Evolutionary conservation across 2,888 invertebrate genomes (phyloP).

Genomic region (Lithophane leautieri): DNA sequence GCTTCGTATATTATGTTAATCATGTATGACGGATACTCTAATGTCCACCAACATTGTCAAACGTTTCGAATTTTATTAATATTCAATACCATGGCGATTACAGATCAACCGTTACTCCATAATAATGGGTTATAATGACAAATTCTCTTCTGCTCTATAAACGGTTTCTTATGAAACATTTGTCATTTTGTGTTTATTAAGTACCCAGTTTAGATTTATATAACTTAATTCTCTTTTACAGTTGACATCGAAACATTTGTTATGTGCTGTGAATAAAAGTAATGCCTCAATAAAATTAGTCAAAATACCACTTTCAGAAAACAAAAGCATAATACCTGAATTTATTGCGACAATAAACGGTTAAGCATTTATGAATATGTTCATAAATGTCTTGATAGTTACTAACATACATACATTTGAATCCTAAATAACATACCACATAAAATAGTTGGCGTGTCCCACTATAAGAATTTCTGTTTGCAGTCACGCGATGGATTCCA

Average conservation of each 20-base stretch:
- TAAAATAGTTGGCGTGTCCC: slow-evolving; percentile 77
- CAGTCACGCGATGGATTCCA: slow-evolving; percentile 83
- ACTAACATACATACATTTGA: slow-evolving; percentile 61
- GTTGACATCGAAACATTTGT: slow-evolving; percentile 26
- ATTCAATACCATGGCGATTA: slow-evolving; percentile 10
- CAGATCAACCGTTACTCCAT: slow-evolving; percentile 7
- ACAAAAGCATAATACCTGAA: slow-evolving; percentile 55
- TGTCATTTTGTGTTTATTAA: background rate
- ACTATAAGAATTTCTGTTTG: slow-evolving; percentile 80
- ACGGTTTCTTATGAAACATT: background rate
- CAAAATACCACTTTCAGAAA: slow-evolving; percentile 49
- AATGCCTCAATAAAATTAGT: slow-evolving; percentile 62
- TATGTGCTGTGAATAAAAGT: slow-evolving; percentile 48
- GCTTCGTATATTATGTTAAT: background rate
- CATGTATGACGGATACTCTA: background rate
- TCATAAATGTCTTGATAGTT: slow-evolving; percentile 64
- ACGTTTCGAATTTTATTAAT: background rate
- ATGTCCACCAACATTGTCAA: background rate
- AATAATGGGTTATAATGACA: background rate
- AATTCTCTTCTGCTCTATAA: slow-evolving; percentile 14
- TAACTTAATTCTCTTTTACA: slow-evolving; percentile 30
- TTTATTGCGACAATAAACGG: slow-evolving; percentile 62
- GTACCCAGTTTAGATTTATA: slow-evolving; percentile 19
- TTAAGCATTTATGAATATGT: slow-evolving; percentile 65
- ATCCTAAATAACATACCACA: slow-evolving; percentile 67